phyloP scores from a whole-genome alignment of 2,113 vertebrate genomes.

The Oreochromis tanganicae region DNA sequence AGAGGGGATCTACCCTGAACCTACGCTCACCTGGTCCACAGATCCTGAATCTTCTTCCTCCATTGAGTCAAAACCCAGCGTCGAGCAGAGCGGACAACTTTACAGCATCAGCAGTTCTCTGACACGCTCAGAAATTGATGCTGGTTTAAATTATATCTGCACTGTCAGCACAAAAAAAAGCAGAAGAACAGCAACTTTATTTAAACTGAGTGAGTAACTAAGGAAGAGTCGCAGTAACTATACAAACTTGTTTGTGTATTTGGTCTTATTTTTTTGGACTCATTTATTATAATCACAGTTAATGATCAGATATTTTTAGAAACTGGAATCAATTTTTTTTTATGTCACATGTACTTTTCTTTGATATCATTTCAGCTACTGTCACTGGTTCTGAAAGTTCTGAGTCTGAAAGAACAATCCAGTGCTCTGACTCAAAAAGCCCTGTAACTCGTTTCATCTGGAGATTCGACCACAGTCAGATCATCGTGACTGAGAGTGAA shows the following conservation, averaged over 20 bases:
- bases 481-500: not conserved
- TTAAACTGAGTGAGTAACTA: accelerated
- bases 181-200: not conserved
- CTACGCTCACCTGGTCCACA: conserved; percentile 49
- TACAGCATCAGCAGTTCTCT: not conserved
- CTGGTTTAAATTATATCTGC: not conserved
- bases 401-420: not conserved
- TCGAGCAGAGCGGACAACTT: not conserved
- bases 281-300: accelerated
- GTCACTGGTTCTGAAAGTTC: not conserved
- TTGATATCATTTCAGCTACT: not conserved
- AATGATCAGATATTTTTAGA: accelerated
- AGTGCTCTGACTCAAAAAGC: not conserved
- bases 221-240: accelerated
- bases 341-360: not conserved
- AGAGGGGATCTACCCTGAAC: not conserved
- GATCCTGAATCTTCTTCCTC: accelerated
- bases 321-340: not conserved
- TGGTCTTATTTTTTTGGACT: not conserved
- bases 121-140: not conserved
- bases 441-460: not conserved
- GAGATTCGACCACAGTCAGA: not conserved
- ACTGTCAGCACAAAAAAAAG: not conserved
- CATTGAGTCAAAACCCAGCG: accelerated
- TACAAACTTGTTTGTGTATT: not conserved